These are phyloP conservation scores for Macrochelys suwanniensis DNA, from an alignment of 2,797 vertebrate species.

Conservation along the genomic window DNA sequence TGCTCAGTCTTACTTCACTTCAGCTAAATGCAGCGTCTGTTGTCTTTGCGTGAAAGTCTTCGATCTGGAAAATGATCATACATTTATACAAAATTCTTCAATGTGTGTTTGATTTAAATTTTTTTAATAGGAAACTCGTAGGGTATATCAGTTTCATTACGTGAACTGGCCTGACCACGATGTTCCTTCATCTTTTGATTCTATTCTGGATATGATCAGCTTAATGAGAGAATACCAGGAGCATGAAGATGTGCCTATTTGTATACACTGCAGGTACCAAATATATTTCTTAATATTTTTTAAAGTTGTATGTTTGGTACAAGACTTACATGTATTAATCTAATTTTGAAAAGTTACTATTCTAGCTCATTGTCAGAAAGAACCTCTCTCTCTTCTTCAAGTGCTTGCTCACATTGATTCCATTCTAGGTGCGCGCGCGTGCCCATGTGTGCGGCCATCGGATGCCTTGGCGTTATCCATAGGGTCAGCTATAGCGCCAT, in stretches of 20 bases:
- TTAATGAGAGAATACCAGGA: constrained; percentile 97
- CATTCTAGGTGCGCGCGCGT: no score
- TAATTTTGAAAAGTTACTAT: not conserved
- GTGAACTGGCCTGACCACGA: constrained; percentile 99
- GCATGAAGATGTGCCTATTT: constrained; percentile 94
- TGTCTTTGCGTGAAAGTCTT: not conserved
- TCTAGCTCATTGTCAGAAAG: not conserved
- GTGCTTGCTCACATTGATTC: no score
- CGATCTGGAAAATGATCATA: not conserved
- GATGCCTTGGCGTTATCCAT: no score
- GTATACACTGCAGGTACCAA: constrained; percentile 91
- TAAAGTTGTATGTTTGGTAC: not conserved
- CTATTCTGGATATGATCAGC: constrained; percentile 98
- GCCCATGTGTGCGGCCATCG: no score
- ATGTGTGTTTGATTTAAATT: not conserved
- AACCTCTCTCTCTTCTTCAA: not conserved
- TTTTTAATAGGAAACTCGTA: constrained; percentile 89
- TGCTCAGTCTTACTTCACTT: not conserved
- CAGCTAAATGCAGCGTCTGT: not conserved
- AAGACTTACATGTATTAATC: not conserved
- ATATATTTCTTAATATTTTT: constrained; percentile 16
- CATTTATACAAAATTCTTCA: not conserved
- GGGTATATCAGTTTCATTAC: constrained; percentile 97
- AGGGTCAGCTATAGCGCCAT: no score
- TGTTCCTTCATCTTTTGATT: constrained; percentile 98